Evolutionary conservation across 2,888 invertebrate genomes (phyloP), one percentile per base, ranked within the genome.

Genomic region (Lycaena phlaeas): DNA sequence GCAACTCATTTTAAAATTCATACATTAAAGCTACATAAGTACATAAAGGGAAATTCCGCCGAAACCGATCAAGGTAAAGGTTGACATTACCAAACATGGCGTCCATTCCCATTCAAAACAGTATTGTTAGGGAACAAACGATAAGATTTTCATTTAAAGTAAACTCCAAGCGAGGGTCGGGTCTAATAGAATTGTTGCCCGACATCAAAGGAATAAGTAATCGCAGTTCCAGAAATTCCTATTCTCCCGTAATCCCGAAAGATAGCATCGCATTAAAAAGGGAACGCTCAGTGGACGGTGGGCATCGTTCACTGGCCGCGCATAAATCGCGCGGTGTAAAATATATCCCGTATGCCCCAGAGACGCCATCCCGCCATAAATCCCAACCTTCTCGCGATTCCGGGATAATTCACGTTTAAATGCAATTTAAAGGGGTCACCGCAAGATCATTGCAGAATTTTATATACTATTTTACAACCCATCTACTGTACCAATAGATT

Each of bases 191-290:
- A 49, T 48, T 44, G 49, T 44, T 41, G 52, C 50, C 49, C 49
- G 46, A 54, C 52, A 50, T 58, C 56, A 54, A 56, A 53, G 50
- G 49, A 51, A 56, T 53, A 48, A 53, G 53, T 53, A 49, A 56
- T 51, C 48, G 52, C 44, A 46, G 47, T 40, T 48, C 48, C 45
- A 52, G 54, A 55, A 51, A 55, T 50, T 51, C 51, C 51, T 53
- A 48, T 55, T 54, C 51, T 44, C 45, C 44, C 61, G 66, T 64
- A 67, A 61, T 64, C 59, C 66, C 69, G 64, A 67, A 61, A 74
- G 76, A 77, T 74, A 71, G 70, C 67, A 68, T 72, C 73, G 68
- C 67, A 73, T 78, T 75, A 73, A 64, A 57, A 59, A 59, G 63
- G 64, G 60, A 65, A 68, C 27, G n/a, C 17, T 30, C 17, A 38